phyloP scores from a whole-genome alignment of 2,113 vertebrate species.

The Misgurnus anguillicaudatus region DNA sequence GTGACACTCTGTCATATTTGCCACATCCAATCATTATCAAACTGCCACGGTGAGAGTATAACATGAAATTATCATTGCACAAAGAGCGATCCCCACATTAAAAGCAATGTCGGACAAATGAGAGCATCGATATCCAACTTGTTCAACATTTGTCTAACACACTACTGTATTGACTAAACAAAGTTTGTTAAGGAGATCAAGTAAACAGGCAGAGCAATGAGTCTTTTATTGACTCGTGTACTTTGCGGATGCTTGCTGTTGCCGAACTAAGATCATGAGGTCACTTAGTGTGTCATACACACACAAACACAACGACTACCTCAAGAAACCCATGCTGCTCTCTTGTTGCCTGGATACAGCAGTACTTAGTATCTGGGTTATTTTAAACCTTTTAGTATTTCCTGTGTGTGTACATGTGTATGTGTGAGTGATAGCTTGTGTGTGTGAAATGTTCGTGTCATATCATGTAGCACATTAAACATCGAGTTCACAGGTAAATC shows the following conservation, averaged over 20 bases:
- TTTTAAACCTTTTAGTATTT: conserved; percentile 54
- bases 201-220: neutral
- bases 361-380: conserved; percentile 42
- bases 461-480: conserved; percentile 13
- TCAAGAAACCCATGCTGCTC: conserved; percentile 32
- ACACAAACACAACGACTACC: conserved; percentile 40
- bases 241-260: conserved; percentile 7
- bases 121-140: neutral
- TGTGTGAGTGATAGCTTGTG: conserved; percentile 32
- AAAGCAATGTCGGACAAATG: neutral
- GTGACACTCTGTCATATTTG: conserved; percentile 2
- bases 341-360: conserved; percentile 56
- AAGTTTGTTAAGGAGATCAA: neutral
- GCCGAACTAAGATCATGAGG: conserved; percentile 41
- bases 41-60: neutral
- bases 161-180: neutral
- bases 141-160: neutral
- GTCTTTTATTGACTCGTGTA: conserved; percentile 13
- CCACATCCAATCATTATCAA: conserved; percentile 30
- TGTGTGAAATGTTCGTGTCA: conserved; percentile 21
- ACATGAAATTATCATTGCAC: neutral
- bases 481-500: neutral
- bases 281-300: conserved; percentile 41
- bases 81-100: neutral
- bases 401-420: conserved; percentile 21